Base-by-base conservation (phyloP, 37 sponge, comb jelly and placozoan genomes). In the Dysidea cf. avara region DNA sequence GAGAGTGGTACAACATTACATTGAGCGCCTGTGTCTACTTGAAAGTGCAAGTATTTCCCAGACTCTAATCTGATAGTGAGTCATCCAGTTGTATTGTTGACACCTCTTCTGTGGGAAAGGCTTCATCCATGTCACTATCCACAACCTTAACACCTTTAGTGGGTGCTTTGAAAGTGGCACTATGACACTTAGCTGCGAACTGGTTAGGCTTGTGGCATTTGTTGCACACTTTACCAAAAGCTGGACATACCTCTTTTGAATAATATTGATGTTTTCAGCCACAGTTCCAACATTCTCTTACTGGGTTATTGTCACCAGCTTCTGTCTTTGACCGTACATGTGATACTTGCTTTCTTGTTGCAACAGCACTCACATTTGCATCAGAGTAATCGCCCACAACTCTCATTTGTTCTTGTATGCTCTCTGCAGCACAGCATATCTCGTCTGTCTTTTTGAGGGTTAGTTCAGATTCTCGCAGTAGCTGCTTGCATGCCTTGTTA, bases 11-110 rank as follows among this genome's bases (percentile, higher is more conserved):
- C 21, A 5, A 77, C 78, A 77, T 66, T 66, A 35, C 71, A 80
- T 67, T 80, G 81, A 6, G 79, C 69, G 0, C 70, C 68, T 1
- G 68, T 77, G 56, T 77, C 68, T 22, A 56, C 67, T 47, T 79
- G 81, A 52, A 80, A 80, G 6, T 65, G 52, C 31, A 71, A 1
- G 72, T 54, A 71, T 40, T 62, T 79, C 3, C 65, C 55, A 50
- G 52, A 46, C 32, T 80, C 72, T 21, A 70, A 64, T 33, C 50
- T 51, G 17, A 70, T 40, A 1, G 81, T 81, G 81, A 71, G 66
- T 81, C 81, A 25, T 81, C 73, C 11, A 56, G 21, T 20, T 7
- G 29, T 7, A 18, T 0, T 26, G 16, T 24, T 53, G 43, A 1
- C 2, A 34, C 32, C 1, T 33, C 11, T 5, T 54, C 20, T 16